A percentile compares a stretch with the other conserved stretches of the same genome.
phyloP scores from a whole-genome alignment of 1,140 invertebrate genomes.

The Eufriesea mexicana region DNA sequence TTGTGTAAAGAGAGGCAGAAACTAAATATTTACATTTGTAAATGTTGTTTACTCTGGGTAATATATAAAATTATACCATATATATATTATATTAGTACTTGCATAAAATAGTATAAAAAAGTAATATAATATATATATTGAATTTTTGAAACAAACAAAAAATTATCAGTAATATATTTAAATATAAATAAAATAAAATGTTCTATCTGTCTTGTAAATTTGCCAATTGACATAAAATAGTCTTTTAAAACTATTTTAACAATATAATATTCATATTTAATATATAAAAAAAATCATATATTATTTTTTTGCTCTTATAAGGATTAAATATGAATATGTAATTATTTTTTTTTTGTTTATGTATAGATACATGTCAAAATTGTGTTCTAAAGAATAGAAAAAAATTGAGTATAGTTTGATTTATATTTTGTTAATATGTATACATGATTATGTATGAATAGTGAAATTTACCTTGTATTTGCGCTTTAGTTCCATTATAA shows the following conservation, averaged over 20 bases:
- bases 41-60: constrained; percentile 14
- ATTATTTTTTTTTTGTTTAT: constrained; percentile 7
- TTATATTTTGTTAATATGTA: background rate
- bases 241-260: background rate
- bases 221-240: background rate
- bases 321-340: constrained; percentile 5
- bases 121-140: background rate
- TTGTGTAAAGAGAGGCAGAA: constrained; percentile 21
- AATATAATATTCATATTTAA: background rate
- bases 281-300: background rate
- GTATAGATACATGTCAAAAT: background rate
- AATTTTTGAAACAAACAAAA: background rate
- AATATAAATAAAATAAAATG: background rate
- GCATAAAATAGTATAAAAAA: background rate
- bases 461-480: constrained; percentile 43
- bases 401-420: background rate
- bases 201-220: background rate
- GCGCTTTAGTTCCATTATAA: constrained; percentile 24
- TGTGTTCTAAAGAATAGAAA: constrained; percentile 3
- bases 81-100: background rate
- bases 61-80: background rate
- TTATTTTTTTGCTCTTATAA: background rate
- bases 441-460: background rate
- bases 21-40: constrained; percentile 53
- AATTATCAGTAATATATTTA: background rate